A percentile compares a stretch with the other conserved stretches of the same genome.
These are phyloP conservation scores for Bombyx huttoni DNA, from an alignment of 2,888 invertebrate species.

Conservation along the genomic window DNA sequence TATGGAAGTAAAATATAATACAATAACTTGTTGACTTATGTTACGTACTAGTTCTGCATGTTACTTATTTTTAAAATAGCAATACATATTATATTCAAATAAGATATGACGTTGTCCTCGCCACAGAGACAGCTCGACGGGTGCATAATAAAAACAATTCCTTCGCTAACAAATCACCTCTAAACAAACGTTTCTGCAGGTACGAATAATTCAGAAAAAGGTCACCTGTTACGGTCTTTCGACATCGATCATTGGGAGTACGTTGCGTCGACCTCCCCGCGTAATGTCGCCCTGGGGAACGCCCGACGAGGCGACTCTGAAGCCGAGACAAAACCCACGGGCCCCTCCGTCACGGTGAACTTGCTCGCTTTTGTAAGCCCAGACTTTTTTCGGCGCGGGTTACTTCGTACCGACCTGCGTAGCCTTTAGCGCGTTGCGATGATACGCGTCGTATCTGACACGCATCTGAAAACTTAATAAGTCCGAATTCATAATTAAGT, in stretches of 20 bases:
- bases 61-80: background rate
- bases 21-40: too few relatives aligned
- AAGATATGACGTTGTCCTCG: background rate
- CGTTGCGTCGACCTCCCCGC: slow-evolving; percentile 55
- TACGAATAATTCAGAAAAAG: slow-evolving; percentile 68
- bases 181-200: slow-evolving; percentile 67
- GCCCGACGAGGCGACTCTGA: slow-evolving; percentile 36
- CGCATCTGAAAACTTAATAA: slow-evolving; percentile 52
- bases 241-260: slow-evolving; percentile 70
- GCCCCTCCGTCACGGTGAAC: slow-evolving; percentile 49
- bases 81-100: background rate
- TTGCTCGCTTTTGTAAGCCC: slow-evolving; percentile 37
- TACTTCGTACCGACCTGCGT: slow-evolving; percentile 19
- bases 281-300: slow-evolving; percentile 63
- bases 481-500: slow-evolving; percentile 52
- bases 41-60: too few relatives aligned
- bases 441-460: slow-evolving; percentile 29
- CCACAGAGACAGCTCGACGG: background rate
- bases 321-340: slow-evolving; percentile 51
- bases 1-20: too few relatives aligned
- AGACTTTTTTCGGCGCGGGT: slow-evolving; percentile 39
- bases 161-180: slow-evolving; percentile 63
- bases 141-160: slow-evolving; percentile 24
- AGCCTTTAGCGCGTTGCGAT: slow-evolving; percentile 14
- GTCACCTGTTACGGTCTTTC: slow-evolving; percentile 69